phyloP scores from a whole-genome alignment of 1,140 invertebrate genomes.

The Drosophila serrata region DNA sequence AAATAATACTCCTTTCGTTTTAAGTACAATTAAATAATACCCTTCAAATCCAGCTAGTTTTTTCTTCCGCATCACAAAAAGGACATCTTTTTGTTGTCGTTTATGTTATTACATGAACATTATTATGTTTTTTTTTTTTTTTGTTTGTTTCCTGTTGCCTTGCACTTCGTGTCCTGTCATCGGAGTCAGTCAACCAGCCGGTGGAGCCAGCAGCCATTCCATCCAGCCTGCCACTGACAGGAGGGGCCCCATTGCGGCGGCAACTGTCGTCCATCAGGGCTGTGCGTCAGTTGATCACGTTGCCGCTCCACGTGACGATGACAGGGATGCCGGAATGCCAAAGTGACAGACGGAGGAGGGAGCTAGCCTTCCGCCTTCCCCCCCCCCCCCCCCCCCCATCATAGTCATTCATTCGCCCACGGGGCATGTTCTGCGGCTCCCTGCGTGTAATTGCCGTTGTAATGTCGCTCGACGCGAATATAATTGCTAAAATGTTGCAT shows the following conservation, averaged over 20 bases:
- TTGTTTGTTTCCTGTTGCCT: constrained; percentile 1
- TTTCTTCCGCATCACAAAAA: background rate
- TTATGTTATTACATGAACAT: constrained; percentile 9
- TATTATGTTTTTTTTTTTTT: too few species aligned
- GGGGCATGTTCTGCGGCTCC: constrained; percentile 54
- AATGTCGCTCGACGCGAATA: constrained; percentile 82
- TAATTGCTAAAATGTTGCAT: constrained; percentile 84
- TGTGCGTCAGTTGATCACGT: constrained; percentile 71
- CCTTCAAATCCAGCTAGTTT: background rate
- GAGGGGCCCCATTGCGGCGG: constrained; percentile 41
- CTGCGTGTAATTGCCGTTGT: constrained; percentile 83
- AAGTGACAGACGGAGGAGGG: constrained; percentile 1
- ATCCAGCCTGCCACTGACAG: constrained; percentile 61
- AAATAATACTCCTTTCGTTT: background rate
- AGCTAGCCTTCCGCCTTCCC: too few species aligned
- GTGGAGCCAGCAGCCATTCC: constrained; percentile 14
- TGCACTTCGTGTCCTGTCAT: constrained; percentile 47
- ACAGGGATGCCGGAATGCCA: constrained; percentile 57
- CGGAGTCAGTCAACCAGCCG: constrained; percentile 38
- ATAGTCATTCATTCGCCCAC: constrained; percentile 24
- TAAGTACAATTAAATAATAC: background rate
- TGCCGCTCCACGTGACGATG: constrained; percentile 77
- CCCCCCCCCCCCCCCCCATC: background rate
- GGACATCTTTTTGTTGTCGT: constrained; percentile 8
- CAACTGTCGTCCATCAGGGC: constrained; percentile 64